These are phyloP conservation scores for Ophiothrix spiculata DNA, from an alignment of 35 echinoderm and acorn worm genomes.

Conservation along the genomic window DNA sequence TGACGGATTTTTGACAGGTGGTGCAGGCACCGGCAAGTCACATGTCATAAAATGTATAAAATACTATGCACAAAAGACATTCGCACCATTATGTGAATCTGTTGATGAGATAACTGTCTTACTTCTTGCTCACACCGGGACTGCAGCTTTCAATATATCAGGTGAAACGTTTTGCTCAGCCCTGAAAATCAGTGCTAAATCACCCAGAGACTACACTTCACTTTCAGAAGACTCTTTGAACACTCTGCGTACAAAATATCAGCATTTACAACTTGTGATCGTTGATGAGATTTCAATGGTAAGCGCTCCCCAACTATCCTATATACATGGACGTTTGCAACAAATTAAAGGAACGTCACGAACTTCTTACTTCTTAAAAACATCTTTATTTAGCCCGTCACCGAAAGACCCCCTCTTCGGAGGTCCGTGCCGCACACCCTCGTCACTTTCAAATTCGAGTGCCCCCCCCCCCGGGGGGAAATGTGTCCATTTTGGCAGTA, in stretches of 20 bases:
- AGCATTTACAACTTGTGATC: not conserved
- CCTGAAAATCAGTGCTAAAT: slow-evolving; percentile 31
- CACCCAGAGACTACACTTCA: slow-evolving; percentile 27
- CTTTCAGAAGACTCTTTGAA: slow-evolving; percentile 30
- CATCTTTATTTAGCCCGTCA: too few relatives aligned
- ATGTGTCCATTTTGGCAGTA: slow-evolving; percentile 40
- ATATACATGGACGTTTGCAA: slow-evolving; percentile 47
- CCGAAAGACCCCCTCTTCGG: too few relatives aligned
- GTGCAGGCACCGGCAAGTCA: slow-evolving; percentile 61
- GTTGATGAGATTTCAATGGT: slow-evolving; percentile 26
- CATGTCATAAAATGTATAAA: slow-evolving; percentile 66
- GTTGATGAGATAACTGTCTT: slow-evolving; percentile 44
- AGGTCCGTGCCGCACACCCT: too few relatives aligned
- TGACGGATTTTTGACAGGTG: slow-evolving; percentile 62
- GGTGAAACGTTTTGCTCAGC: slow-evolving; percentile 37
- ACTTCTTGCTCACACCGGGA: slow-evolving; percentile 45
- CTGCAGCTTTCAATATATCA: slow-evolving; percentile 65
- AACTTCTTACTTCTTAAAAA: too few relatives aligned
- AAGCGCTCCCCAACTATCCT: slow-evolving; percentile 18
- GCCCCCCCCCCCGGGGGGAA: too few relatives aligned
- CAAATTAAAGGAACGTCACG: slow-evolving; percentile 36
- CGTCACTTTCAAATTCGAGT: too few relatives aligned
- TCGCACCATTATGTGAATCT: slow-evolving; percentile 16
- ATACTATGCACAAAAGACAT: slow-evolving; percentile 26
- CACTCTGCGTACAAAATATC: not conserved